Conservation (phyloP, 2,888 invertebrate species). For the Galerucella pusilla region DNA sequence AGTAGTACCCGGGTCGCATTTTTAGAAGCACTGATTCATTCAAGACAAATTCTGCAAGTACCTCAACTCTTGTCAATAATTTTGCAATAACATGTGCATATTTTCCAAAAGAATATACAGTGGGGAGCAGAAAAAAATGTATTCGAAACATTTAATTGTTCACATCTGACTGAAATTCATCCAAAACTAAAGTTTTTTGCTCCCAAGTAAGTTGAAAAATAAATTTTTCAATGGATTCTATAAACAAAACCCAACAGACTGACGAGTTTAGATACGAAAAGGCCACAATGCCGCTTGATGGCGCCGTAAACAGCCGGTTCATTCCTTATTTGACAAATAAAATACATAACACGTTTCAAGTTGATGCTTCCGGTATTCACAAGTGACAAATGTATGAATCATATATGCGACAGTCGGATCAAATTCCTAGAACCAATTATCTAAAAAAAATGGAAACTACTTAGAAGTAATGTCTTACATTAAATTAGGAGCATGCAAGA, state of each 20-base stretch:
- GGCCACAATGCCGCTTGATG: constrained; percentile 15
- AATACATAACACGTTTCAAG: constrained; percentile 51
- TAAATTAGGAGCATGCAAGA: constrained; percentile 4
- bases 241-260: background rate
- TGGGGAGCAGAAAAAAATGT: too few species aligned
- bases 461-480: constrained; percentile 8
- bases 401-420: constrained; percentile 27
- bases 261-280: constrained; percentile 6
- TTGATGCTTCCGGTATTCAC: constrained; percentile 51
- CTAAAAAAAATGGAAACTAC: constrained; percentile 9
- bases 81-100: too few species aligned
- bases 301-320: constrained; percentile 46
- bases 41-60: constrained; percentile 24
- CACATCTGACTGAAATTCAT: too few species aligned
- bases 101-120: too few species aligned
- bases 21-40: constrained; percentile 49
- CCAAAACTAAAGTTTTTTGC: too few species aligned
- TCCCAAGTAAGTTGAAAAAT: too few species aligned
- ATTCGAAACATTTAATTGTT: too few species aligned
- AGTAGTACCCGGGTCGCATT: constrained; percentile 49
- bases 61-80: background rate
- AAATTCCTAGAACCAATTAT: constrained; percentile 18
- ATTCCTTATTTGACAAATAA: constrained; percentile 49
- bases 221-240: background rate
- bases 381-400: constrained; percentile 48